A percentile compares a stretch with the other conserved stretches of the same genome.
phyloP scores from a whole-genome alignment of 2,888 invertebrate genomes.

The Idaea biselata region DNA sequence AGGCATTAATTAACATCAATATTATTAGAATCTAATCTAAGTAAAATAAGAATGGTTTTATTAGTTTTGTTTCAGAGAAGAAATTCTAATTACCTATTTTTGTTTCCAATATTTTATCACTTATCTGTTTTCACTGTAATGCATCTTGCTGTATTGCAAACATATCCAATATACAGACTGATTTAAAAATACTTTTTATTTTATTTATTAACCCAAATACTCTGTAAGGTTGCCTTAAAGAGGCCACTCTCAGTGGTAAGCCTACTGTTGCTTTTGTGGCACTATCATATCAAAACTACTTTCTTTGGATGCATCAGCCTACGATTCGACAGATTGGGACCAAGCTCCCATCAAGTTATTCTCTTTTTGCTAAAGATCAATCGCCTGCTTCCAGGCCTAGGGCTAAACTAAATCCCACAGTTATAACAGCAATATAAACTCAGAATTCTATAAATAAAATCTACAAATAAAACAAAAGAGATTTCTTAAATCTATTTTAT shows the following conservation, averaged over 20 bases:
- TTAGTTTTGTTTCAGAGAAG: constrained; percentile 79
- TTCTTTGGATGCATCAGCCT: no score
- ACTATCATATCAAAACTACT: no score
- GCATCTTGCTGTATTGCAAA: constrained; percentile 82
- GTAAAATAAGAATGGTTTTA: constrained; percentile 78
- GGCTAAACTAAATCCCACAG: no score
- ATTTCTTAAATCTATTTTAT: neutral
- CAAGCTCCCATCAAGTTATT: no score
- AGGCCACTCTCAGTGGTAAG: no score
- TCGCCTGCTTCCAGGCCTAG: no score
- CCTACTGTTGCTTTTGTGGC: no score
- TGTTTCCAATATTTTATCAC: constrained; percentile 80
- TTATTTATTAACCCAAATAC: constrained; percentile 8
- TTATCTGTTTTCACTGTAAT: constrained; percentile 80
- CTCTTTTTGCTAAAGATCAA: no score
- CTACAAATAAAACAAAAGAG: constrained; percentile 6
- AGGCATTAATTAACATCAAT: constrained; percentile 79
- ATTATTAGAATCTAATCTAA: constrained; percentile 73
- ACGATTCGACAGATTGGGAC: no score
- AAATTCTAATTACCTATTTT: constrained; percentile 79
- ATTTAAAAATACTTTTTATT: constrained; percentile 65
- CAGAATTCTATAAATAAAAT: no score
- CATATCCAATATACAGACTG: constrained; percentile 83
- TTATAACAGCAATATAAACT: no score
- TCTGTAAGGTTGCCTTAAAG: neutral